Base-by-base conservation (phyloP, 2,888 invertebrate genomes). In the Chaetogeoica ovagalla region DNA sequence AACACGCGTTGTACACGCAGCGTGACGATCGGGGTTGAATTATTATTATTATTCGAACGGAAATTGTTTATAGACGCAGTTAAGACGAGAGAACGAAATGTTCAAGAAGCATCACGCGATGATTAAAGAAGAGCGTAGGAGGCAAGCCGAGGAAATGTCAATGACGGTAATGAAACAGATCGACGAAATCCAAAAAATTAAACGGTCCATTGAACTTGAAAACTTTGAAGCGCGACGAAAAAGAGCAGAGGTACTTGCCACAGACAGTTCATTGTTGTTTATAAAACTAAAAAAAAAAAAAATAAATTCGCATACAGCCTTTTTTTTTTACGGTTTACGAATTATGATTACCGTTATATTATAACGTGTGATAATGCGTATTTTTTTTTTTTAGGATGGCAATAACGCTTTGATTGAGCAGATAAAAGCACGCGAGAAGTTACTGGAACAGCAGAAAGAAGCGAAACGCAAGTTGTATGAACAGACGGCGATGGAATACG, bases 91-190 rank as follows among this genome's bases (percentile, higher is more conserved):
- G 55, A 39, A 57, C 43, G 79, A 79, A 2, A 6, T 71, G 57
- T 71, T 79, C 13, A 65, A 71, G 15, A 43, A 71, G 55, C 63
- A 79, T 13, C 23, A 79, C 6, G 43, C n/a, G 3, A 57, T 65
- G 19, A 75, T 75, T 1, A 79, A 79, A 62, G 71, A 63, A 65
- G 71, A 79, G 43, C 63, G 79, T 3, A 63, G n/a, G 39, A 71
- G n/a, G n/a, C 71, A 39, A 43, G 63, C 11, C n/a, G 63, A 70
- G 6, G 66, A 65, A 43, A 57, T 71, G 8, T 39, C 63, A 11
- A 63, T 57, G 8, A 39, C 15, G 1, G 1, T 79, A 19, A 11
- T 55, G 55, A 70, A 71, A 39, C 70, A 79, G 55, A 55, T 55
- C 5, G 63, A 55, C 0, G 79, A 79, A 70, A 79, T 75, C 1